Evolutionary conservation across 1,140 invertebrate genomes (phyloP).

Genomic region (Atta texana): DNA sequence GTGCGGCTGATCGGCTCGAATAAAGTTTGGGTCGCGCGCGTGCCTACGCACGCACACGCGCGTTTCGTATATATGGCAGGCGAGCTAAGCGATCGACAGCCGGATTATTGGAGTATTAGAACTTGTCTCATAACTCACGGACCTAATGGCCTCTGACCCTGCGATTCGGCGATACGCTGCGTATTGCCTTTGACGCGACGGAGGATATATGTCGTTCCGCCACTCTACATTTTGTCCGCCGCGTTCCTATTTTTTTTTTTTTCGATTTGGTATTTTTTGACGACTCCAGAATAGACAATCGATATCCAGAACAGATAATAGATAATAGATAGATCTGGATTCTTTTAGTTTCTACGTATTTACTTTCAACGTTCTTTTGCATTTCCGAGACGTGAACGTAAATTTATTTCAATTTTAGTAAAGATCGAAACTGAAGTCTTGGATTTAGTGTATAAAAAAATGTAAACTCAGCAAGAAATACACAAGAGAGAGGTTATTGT

Average conservation of each 20-base stretch:
- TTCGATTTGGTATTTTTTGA: not conserved
- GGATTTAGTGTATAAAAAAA: not conserved
- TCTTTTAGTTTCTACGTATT: not conserved
- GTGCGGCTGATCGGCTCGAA: constrained; percentile 79
- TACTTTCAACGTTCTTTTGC: not conserved
- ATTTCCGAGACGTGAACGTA: not conserved
- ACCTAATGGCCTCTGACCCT: constrained; percentile 82
- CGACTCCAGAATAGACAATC: not conserved
- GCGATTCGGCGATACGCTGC: constrained; percentile 68
- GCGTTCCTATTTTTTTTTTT: not conserved
- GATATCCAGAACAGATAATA: not conserved
- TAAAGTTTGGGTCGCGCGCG: constrained; percentile 74
- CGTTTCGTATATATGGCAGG: constrained; percentile 45
- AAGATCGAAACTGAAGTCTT: not conserved
- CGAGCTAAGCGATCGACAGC: constrained; percentile 81
- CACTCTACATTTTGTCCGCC: constrained; percentile 34
- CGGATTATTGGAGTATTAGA: constrained; percentile 86
- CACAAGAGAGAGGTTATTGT: no score
- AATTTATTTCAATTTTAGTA: not conserved
- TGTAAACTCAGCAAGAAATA: not conserved
- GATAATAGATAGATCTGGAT: not conserved
- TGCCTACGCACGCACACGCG: constrained; percentile 51
- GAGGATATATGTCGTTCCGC: constrained; percentile 65
- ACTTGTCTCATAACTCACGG: constrained; percentile 85
- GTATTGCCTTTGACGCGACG: constrained; percentile 81